Evolutionary conservation across 2,797 vertebrate genomes (phyloP), one percentile per base, ranked within the genome.

Genomic region (Coluber constrictor): DNA sequence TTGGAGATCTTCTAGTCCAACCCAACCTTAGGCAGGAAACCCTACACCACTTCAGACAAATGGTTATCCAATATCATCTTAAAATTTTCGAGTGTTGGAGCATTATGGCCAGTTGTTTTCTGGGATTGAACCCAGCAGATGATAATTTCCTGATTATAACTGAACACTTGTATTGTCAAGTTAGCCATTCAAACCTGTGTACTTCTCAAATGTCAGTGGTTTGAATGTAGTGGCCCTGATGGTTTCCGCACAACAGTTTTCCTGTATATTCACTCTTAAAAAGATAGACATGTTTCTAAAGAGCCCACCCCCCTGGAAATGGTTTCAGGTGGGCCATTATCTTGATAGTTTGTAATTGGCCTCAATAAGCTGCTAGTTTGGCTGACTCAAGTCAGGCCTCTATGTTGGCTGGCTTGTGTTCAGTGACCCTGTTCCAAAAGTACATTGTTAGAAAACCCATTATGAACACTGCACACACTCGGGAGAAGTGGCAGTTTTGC

Each of bases 381-480:
- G 97, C 97, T 98, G 97, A 98, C 97, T 97, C 96, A 96, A 98
- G 98, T 98, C 97, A 98, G 96, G 97, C 47, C 94, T 47, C 20
- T 60, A 43, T 15, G 57, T 95, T 96, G 96, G 97, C 98, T 96
- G 95, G 97, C 97, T 97, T 97, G 97, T 96, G 97, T 93, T 2
- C 95, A 94, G 95, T 97, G 98, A 98, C 97, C 98, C 98, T 98
- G 97, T 97, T 98, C 97, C 95, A 96, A 96, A 97, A 98, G 97
- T 93, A 96, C 97, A 97, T 98, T 98, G 97, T 98, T 98, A 97
- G 97, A 98, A 98, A 98, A 98, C 98, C 98, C 98, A 98, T 98
- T 98, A 98, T 98, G 97, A 98, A 98, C 98, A 98, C 98, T 97
- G 97, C 97, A 97, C 96, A 97, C 98, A 97, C 97, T 98, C 98